phyloP scores from a whole-genome alignment of 2,888 invertebrate species.

The Acheta domesticus region DNA sequence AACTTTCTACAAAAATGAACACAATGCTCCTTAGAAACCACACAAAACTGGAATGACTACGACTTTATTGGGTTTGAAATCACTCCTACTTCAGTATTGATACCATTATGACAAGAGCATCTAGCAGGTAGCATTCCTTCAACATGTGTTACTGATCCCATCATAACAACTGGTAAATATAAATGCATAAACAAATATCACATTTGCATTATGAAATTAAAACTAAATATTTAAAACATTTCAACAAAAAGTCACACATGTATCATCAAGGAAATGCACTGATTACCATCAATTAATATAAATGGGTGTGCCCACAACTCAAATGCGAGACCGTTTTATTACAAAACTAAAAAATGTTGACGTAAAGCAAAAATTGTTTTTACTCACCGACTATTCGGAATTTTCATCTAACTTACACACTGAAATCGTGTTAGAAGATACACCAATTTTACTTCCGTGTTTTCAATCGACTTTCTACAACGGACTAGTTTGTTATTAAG shows the following conservation, averaged over 20 bases:
- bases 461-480: slow-evolving; percentile 29
- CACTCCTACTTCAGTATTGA: too few relatives aligned
- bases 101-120: too few relatives aligned
- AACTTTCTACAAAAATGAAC: too few relatives aligned
- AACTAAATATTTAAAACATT: background rate
- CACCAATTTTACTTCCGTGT: slow-evolving; percentile 31
- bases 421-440: slow-evolving; percentile 20
- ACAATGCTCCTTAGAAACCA: too few relatives aligned
- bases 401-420: background rate
- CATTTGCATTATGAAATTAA: background rate
- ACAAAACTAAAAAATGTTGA: background rate
- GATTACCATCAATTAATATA: slow-evolving; percentile 20
- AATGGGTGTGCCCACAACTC: background rate
- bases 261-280: background rate
- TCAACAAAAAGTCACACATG: too few relatives aligned
- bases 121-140: too few relatives aligned
- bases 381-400: background rate
- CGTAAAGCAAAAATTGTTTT: background rate
- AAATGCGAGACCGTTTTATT: background rate
- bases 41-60: too few relatives aligned
- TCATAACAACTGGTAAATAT: too few relatives aligned
- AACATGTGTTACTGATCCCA: too few relatives aligned
- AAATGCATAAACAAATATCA: too few relatives aligned
- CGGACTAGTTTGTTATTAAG: slow-evolving; percentile 21
- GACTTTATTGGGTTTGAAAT: too few relatives aligned